Conservation (phyloP, 2,888 invertebrate genomes). For the Steromphala cineraria region DNA sequence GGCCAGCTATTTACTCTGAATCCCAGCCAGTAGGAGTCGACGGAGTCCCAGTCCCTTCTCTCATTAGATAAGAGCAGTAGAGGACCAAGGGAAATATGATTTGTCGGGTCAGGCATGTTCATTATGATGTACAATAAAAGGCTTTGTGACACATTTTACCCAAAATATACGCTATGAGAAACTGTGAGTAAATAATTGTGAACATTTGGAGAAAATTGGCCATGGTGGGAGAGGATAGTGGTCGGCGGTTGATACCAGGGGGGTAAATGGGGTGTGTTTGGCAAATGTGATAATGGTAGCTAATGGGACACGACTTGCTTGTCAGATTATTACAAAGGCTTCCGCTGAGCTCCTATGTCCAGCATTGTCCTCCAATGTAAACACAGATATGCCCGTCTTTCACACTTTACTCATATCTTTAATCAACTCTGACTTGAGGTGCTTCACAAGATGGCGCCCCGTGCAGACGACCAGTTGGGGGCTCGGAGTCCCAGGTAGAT, state of each 20-base stretch:
- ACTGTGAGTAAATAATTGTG: constrained; percentile 27
- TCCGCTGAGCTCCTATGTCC: constrained; percentile 31
- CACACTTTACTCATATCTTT: background rate
- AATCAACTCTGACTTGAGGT: constrained; percentile 15
- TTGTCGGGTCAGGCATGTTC: background rate
- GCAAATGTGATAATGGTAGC: constrained; percentile 37
- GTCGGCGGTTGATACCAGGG: constrained; percentile 9
- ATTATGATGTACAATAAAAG: constrained; percentile 19
- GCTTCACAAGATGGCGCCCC: constrained; percentile 2
- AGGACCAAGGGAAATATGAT: constrained; percentile 1
- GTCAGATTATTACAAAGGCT: constrained; percentile 40
- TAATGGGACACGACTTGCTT: constrained; percentile 40
- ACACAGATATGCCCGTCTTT: constrained; percentile 18
- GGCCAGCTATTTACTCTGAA: constrained; percentile 30
- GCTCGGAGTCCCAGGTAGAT: background rate
- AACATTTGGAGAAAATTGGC: constrained; percentile 18
- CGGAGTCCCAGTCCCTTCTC: background rate
- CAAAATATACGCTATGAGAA: constrained; percentile 22
- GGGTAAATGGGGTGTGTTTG: constrained; percentile 30
- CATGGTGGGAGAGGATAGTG: background rate
- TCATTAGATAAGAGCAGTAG: constrained; percentile 15
- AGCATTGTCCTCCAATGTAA: constrained; percentile 21
- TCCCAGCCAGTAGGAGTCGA: background rate
- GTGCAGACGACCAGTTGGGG: constrained; percentile 4
- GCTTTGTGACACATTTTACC: constrained; percentile 25